Evolutionary conservation across 2,888 invertebrate species (phyloP).

Genomic region (Caenorhabditis sp.): DNA sequence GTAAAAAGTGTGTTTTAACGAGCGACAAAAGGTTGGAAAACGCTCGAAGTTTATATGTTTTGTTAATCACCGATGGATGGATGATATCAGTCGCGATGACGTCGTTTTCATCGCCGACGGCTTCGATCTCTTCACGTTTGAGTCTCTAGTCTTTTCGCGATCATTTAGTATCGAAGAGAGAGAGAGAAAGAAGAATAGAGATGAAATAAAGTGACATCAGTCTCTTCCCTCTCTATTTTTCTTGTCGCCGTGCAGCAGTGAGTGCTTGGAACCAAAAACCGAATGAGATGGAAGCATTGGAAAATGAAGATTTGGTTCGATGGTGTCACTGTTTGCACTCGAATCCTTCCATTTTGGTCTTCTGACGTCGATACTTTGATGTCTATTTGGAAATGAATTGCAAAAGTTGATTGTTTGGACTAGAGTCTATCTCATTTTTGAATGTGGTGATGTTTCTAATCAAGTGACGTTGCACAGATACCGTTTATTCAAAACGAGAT

Average conservation of each 20-base stretch:
- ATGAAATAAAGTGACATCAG: conserved; percentile 35
- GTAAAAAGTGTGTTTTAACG: neutral
- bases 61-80: neutral
- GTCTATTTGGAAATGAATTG: neutral
- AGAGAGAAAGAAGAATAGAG: conserved; percentile 5
- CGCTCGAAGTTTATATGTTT: neutral
- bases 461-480: no score
- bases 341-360: conserved; percentile 8
- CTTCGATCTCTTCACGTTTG: conserved; percentile 18
- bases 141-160: conserved; percentile 34
- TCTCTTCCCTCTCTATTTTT: neutral
- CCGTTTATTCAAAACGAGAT: no score
- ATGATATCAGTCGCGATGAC: conserved; percentile 17
- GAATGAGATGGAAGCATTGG: neutral
- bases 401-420: neutral
- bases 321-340: conserved; percentile 37
- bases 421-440: no score
- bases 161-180: neutral
- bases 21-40: neutral
- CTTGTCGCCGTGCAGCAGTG: conserved; percentile 29
- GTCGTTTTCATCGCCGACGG: conserved; percentile 10
- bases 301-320: neutral
- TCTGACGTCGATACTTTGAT: conserved; percentile 1
- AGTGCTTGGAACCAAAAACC: conserved; percentile 31
- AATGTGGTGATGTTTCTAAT: no score